phyloP scores from a whole-genome alignment of 1,140 invertebrate species.

The Trichonephila clavipes region DNA sequence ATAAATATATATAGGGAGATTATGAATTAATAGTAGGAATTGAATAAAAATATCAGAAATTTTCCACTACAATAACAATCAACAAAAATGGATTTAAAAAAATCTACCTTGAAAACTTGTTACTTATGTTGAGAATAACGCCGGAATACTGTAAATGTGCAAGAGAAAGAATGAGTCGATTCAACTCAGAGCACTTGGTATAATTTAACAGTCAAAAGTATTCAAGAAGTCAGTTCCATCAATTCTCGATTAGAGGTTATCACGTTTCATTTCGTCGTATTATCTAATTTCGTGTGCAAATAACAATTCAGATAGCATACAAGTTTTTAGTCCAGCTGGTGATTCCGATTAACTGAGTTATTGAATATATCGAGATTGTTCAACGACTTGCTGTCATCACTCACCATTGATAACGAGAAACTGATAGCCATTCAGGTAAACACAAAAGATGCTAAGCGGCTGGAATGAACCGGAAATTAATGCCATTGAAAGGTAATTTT shows the following conservation, averaged over 20 bases:
- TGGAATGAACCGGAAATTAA: not conserved
- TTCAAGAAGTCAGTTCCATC: not conserved
- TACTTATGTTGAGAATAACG: not conserved
- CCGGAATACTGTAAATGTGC: not conserved
- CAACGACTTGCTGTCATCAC: not conserved
- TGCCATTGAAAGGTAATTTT: not conserved
- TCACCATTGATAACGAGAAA: not conserved
- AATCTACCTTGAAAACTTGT: not conserved
- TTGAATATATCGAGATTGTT: not conserved
- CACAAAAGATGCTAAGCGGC: not conserved
- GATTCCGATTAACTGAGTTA: not conserved
- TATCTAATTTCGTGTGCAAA: not conserved
- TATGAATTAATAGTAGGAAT: too few relatives aligned
- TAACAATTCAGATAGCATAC: conserved; percentile 28
- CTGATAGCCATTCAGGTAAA: not conserved
- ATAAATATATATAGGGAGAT: too few relatives aligned
- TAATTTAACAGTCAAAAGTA: not conserved
- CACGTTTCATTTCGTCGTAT: not conserved
- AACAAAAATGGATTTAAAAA: not conserved
- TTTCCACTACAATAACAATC: too few relatives aligned
- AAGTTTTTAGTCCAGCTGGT: not conserved
- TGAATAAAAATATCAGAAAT: too few relatives aligned
- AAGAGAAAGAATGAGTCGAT: not conserved
- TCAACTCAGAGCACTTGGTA: not conserved
- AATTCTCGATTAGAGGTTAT: not conserved